Base-by-base conservation (phyloP, 2,888 invertebrate species). In the Norana najaformis region DNA sequence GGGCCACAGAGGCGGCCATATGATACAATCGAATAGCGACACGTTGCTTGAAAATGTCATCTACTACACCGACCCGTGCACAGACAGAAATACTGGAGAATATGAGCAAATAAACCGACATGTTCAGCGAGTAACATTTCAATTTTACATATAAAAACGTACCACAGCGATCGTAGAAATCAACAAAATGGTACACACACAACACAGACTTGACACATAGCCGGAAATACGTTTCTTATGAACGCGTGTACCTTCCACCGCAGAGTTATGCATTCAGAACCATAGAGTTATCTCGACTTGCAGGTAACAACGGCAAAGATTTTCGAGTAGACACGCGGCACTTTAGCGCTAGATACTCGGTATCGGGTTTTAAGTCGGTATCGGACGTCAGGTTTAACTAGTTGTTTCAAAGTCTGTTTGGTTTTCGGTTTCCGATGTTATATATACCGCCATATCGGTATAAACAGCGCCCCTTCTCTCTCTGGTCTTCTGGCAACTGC, bases 221-320 rank as follows among this genome's bases (percentile, higher is more conserved):
- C 30, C 69, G 69, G 69, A 69, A 69, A 69, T 69, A 69, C 69
- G 69, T 69, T 8, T 30, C 0, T n/a, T 8, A 69, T n/a, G 69
- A 69, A 69, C 69, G 69, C 69, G 69, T 69, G 69, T 69, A 69
- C 69, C 69, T n/a, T n/a, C n/a, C n/a, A n/a, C n/a, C n/a, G n/a
- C n/a, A 69, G 69, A 30, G 69, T 69, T 13, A 30, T 5, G 53
- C 30, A 53, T 53, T 30, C 4, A 6, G n/a, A 4, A n/a, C 30
- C 69, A 69, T 69, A 69, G 69, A 69, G 30, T n/a, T n/a, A 69
- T 47, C 47, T 20, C 23, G 20, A 8, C 23, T 47, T 47, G 47
- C 47, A 8, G 20, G 16, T 41, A 47, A 6, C 20, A 23, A 18
- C 41, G n/a, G n/a, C n/a, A n/a, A n/a, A n/a, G n/a, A n/a, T n/a